Evolutionary conservation across 2,888 invertebrate species (phyloP), one percentile per base, ranked within the genome.

Genomic region (Lepidochrysops patricia): DNA sequence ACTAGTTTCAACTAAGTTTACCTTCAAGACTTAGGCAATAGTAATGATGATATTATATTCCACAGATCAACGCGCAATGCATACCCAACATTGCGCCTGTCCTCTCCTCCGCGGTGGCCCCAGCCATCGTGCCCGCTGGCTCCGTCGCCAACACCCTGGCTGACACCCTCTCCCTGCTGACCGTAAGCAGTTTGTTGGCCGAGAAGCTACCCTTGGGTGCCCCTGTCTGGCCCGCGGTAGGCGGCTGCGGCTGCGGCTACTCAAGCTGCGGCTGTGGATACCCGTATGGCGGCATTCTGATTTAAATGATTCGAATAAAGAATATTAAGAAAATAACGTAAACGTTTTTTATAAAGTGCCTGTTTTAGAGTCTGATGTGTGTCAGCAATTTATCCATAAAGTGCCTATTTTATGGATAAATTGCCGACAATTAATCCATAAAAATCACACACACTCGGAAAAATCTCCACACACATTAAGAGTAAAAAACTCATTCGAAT

Each of bases 81-180:
- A 59, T 69, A 12, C 65, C 62, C n/a, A 5, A 29, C 54, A 32
- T 54, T 7, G 54, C 68, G 1, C 67, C 70, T 4, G 43, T 56
- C 3, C 49, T 63, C n/a, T 58, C 65, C 2, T 35, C 64, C 5
- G 58, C 64, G 6, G 57, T 57, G 5, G 56, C 62, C 7, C 64
- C 64, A 4, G 49, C 59, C 0, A 32, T 65, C 7, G 60, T 61
- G 4, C 58, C 63, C 23, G 56, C 73, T 2, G 67, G 73, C 34
- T 72, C 76, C 1, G 77, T 86, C 0, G 83, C 83, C 9, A 73
- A 71, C 15, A 77, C 70, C 12, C 62, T 87, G 0, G 85, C 82
- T 37, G 86, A 87, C 26, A 84, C 85, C 0, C 70, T 87, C 0
- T 80, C 83, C 1, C 68, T 86, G 4, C 72, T 87, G 15, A 85